Percentiles rank a stretch among this genome's conserved stretches.
phyloP scores from a whole-genome alignment of 2,113 vertebrate species.

The Cepphus grylle region DNA sequence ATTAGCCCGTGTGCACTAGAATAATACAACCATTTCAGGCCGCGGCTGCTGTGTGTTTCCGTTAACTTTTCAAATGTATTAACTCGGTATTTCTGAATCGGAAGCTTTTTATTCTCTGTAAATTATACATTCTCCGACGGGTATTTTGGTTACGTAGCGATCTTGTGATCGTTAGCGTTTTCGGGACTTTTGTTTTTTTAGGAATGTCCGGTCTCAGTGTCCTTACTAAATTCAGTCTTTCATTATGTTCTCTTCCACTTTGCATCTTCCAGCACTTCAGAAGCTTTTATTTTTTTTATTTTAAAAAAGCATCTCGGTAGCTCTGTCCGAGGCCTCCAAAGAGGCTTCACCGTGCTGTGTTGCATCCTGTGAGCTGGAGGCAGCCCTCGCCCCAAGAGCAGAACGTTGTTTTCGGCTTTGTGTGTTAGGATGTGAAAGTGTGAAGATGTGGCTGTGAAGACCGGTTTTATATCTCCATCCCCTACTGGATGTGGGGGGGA shows the following conservation, averaged over 20 bases:
- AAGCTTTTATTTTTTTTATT: neutral
- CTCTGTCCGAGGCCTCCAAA: neutral
- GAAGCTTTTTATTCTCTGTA: neutral
- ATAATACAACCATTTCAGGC: rapidly evolving
- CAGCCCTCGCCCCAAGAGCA: neutral
- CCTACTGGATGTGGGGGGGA: too few species aligned
- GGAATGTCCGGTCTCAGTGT: neutral
- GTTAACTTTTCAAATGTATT: neutral
- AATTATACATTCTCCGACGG: neutral
- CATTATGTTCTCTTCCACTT: neutral
- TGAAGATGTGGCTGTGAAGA: neutral
- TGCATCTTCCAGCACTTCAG: neutral
- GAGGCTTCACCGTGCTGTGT: neutral
- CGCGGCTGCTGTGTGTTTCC: neutral
- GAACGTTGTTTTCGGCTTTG: neutral
- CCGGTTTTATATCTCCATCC: neutral
- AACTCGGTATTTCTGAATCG: neutral
- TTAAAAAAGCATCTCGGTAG: neutral
- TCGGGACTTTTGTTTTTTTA: neutral
- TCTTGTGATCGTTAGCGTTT: neutral
- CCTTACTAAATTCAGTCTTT: constrained; percentile 14
- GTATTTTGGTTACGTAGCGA: neutral
- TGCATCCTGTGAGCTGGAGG: neutral
- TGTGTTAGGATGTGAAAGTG: neutral
- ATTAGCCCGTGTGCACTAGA: neutral